A percentile compares a stretch with the other conserved stretches of the same genome.
Conservation (phyloP, 2,888 invertebrate species). For the Tineola bisselliella region DNA sequence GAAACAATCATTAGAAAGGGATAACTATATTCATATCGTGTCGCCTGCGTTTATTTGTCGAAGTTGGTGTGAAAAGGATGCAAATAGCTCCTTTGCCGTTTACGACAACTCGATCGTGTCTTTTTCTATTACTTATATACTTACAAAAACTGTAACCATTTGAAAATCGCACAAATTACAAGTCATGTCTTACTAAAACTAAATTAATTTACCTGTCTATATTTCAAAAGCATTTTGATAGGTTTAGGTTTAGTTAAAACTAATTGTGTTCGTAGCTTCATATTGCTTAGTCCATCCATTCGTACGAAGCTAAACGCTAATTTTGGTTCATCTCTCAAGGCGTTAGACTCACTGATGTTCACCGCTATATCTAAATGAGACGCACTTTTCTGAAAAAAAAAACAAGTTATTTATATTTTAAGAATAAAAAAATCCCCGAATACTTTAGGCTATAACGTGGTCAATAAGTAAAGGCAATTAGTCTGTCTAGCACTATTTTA, state of each 20-base stretch:
- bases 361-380: slow-evolving; percentile 77
- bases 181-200: not conserved
- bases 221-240: slow-evolving; percentile 73
- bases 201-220: slow-evolving; percentile 38
- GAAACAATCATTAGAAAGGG: no score
- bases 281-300: slow-evolving; percentile 69
- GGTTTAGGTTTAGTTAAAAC: slow-evolving; percentile 70
- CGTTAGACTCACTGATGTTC: slow-evolving; percentile 74
- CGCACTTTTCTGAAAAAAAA: slow-evolving; percentile 68
- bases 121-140: no score
- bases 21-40: no score
- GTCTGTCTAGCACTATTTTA: no score
- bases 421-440: no score
- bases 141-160: no score
- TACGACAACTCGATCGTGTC: no score
- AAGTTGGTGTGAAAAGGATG: no score
- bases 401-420: not conserved
- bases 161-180: slow-evolving; percentile 16
- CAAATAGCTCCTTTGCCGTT: no score
- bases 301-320: slow-evolving; percentile 71
- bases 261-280: slow-evolving; percentile 70
- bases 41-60: no score
- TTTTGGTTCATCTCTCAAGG: slow-evolving; percentile 68
- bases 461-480: no score
- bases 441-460: no score